Percentiles rank a stretch among this genome's conserved stretches.
Evolutionary conservation across 2,113 vertebrate species (phyloP).

Genomic region (Macquaria ambigua): DNA sequence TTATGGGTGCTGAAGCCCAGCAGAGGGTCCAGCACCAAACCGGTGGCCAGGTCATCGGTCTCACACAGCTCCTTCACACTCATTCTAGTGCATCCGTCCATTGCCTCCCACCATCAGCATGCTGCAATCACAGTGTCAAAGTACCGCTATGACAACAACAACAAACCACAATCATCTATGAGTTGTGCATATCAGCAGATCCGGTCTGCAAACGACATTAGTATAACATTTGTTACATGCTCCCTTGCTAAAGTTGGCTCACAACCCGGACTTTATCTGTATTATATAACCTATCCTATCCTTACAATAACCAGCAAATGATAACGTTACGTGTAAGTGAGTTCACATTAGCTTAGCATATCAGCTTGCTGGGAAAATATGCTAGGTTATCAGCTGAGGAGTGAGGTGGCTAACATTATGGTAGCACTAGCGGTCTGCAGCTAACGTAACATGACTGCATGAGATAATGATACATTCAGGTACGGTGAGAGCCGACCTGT

Average conservation of each 20-base stretch:
- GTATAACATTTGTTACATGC: not conserved
- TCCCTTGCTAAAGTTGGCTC: not conserved
- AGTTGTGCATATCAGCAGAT: conserved; percentile 15
- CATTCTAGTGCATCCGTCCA: conserved; percentile 91
- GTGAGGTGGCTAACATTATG: conserved; percentile 28
- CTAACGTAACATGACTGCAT: conserved; percentile 40
- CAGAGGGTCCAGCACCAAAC: conserved; percentile 98
- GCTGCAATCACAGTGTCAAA: conserved; percentile 74
- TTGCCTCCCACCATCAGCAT: conserved; percentile 88
- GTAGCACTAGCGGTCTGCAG: conserved; percentile 40
- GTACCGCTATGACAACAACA: conserved; percentile 30
- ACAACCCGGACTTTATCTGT: not conserved
- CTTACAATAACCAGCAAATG: not conserved
- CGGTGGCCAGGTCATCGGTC: conserved; percentile 98
- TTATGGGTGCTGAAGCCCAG: conserved; percentile 99
- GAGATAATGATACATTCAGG: not conserved
- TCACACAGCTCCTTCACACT: conserved; percentile 99
- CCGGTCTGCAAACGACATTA: not conserved
- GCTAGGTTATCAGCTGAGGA: conserved; percentile 52
- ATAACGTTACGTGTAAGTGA: not conserved
- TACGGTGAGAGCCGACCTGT: rapidly evolving
- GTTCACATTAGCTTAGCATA: conserved; percentile 43
- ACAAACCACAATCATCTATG: conserved; percentile 26
- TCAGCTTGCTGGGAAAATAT: conserved; percentile 11
- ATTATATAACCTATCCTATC: not conserved